Conservation (phyloP, 2,888 invertebrate species). For the Meteorus cinctellus region DNA sequence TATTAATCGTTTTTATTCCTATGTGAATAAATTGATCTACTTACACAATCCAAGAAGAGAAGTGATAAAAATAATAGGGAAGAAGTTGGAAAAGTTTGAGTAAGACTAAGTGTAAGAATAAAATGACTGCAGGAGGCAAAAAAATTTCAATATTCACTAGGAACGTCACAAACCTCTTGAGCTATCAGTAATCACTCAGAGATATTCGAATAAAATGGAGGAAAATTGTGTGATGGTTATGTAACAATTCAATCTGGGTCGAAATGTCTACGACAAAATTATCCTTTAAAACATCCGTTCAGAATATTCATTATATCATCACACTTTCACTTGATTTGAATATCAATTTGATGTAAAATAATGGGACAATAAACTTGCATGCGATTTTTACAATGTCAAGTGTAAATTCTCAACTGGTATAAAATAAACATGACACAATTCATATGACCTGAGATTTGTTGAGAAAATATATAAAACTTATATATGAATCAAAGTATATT, state of each 20-base stretch:
- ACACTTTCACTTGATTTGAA: no score
- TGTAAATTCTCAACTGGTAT: no score
- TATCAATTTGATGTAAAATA: no score
- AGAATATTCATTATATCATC: no score
- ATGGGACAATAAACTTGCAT: no score
- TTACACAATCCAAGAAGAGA: background rate
- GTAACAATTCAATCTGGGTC: no score
- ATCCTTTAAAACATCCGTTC: background rate
- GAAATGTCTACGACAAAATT: no score
- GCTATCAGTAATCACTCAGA: conserved; percentile 46
- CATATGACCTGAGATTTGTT: no score
- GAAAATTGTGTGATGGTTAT: background rate
- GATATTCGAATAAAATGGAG: conserved; percentile 40
- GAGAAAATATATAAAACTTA: no score
- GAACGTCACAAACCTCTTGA: conserved; percentile 47
- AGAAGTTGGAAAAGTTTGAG: background rate
- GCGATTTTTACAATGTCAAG: no score
- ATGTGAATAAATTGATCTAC: conserved; percentile 4
- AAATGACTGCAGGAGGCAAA: background rate
- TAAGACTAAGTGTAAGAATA: background rate
- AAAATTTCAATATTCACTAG: conserved; percentile 41
- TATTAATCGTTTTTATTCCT: background rate
- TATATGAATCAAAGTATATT: no score
- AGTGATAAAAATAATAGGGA: conserved; percentile 5
- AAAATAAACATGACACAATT: no score